phyloP scores from a whole-genome alignment of 2,888 invertebrate genomes.

The Chymomyza caudatula region DNA sequence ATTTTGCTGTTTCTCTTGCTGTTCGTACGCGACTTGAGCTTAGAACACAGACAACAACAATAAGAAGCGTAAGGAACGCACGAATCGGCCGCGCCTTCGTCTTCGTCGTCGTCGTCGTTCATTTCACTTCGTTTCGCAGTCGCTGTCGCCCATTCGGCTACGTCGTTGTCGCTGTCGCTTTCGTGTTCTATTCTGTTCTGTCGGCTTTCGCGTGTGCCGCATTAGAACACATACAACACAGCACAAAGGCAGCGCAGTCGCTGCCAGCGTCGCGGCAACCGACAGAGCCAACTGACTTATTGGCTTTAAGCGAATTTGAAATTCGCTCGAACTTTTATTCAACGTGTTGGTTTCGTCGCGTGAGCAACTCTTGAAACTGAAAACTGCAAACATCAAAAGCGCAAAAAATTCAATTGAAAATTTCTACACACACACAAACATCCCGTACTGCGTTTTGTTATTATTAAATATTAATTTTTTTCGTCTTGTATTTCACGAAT shows the following conservation, averaged over 20 bases:
- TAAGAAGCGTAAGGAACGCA: slow-evolving; percentile 24
- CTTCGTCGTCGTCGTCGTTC: slow-evolving; percentile 25
- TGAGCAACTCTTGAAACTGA: slow-evolving; percentile 63
- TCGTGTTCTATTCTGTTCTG: slow-evolving; percentile 29
- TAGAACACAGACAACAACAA: slow-evolving; percentile 38
- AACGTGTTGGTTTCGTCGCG: slow-evolving; percentile 70
- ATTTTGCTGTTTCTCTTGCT: slow-evolving; percentile 5
- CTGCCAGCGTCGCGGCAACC: slow-evolving; percentile 33
- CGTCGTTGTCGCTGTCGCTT: slow-evolving; percentile 29
- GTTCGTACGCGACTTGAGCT: slow-evolving; percentile 34
- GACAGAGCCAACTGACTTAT: slow-evolving; percentile 49
- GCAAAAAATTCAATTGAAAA: slow-evolving; percentile 21
- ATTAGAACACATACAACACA: slow-evolving; percentile 27
- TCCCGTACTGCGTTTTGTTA: slow-evolving; percentile 27
- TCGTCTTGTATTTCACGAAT: slow-evolving; percentile 6
- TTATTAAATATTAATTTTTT: slow-evolving; percentile 17
- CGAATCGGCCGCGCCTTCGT: slow-evolving; percentile 54
- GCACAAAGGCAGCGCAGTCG: slow-evolving; percentile 22
- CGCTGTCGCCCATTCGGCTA: background rate
- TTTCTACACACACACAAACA: slow-evolving; percentile 24
- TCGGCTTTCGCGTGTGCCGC: slow-evolving; percentile 25
- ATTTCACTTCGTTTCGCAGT: slow-evolving; percentile 19
- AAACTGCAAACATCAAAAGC: slow-evolving; percentile 34
- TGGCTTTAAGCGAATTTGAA: slow-evolving; percentile 70
- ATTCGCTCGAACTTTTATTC: slow-evolving; percentile 69